Evolutionary conservation across 2,113 vertebrate genomes (phyloP).

Genomic region (Halichoerus grypus): DNA sequence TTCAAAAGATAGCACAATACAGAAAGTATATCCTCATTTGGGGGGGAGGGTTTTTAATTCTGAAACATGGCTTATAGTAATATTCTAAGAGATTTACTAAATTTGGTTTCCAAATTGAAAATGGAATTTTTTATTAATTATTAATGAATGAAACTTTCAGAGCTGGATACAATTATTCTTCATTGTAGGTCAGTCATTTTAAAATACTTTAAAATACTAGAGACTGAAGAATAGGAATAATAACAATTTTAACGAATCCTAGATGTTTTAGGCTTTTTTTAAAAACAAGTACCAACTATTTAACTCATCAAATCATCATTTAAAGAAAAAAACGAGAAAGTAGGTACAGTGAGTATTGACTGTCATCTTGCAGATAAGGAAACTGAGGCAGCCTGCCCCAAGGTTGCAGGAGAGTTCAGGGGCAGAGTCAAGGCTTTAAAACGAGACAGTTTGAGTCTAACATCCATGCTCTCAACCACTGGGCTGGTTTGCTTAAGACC

Average conservation of each 20-base stretch:
- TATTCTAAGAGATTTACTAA: not conserved
- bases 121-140: not conserved
- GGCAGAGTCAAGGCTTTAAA: not conserved
- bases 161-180: conserved; percentile 4
- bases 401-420: not conserved
- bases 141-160: conserved; percentile 25
- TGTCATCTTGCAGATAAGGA: not conserved
- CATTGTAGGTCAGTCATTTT: not conserved
- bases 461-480: not conserved
- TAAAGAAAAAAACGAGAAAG: not conserved
- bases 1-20: not conserved
- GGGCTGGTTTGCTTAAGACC: not conserved
- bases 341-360: not conserved
- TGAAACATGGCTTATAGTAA: conserved; percentile 32
- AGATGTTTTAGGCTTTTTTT: not conserved
- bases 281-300: not conserved
- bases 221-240: not conserved
- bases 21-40: not conserved
- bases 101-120: conserved; percentile 62
- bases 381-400: not conserved
- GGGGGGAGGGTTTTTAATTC: conserved; percentile 9
- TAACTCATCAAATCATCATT: not conserved
- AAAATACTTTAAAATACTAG: not conserved
- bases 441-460: not conserved
- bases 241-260: not conserved